These are phyloP conservation scores for Chalcis sispes DNA, from an alignment of 2,888 invertebrate species.

Conservation along the genomic window DNA sequence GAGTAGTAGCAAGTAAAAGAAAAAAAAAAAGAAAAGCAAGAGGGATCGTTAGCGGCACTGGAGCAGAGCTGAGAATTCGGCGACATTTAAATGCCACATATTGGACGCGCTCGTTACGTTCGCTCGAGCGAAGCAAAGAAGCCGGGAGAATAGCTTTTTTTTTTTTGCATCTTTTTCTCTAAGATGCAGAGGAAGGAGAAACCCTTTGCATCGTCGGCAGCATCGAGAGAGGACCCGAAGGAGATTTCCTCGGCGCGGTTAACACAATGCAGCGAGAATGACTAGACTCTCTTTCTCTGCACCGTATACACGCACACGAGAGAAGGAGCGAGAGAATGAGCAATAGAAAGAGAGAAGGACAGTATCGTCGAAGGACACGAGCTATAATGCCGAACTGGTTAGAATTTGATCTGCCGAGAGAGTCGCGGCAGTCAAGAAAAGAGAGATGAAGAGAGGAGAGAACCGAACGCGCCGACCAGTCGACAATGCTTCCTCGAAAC, in stretches of 20 bases:
- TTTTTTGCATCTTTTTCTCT: conserved; percentile 56
- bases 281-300: conserved; percentile 65
- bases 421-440: conserved; percentile 67
- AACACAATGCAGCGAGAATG: conserved; percentile 70
- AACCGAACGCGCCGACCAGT: conserved; percentile 60
- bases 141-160: too few relatives aligned
- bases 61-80: conserved; percentile 50
- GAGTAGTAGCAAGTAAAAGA: conserved; percentile 43
- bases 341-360: conserved; percentile 65
- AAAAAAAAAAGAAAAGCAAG: too few relatives aligned
- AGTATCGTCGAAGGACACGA: conserved; percentile 73
- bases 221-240: conserved; percentile 28
- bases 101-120: conserved; percentile 62
- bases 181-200: too few relatives aligned
- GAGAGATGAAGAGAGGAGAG: background rate
- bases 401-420: conserved; percentile 74
- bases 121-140: conserved; percentile 44
- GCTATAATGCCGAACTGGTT: conserved; percentile 74
- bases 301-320: conserved; percentile 11
- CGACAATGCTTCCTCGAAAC: conserved; percentile 69
- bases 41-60: conserved; percentile 37
- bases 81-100: conserved; percentile 54
- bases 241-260: conserved; percentile 64
- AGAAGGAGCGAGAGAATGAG: conserved; percentile 52
- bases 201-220: conserved; percentile 51